Evolutionary conservation across 2,888 invertebrate genomes (phyloP).

Genomic region (Pollenia angustigena): DNA sequence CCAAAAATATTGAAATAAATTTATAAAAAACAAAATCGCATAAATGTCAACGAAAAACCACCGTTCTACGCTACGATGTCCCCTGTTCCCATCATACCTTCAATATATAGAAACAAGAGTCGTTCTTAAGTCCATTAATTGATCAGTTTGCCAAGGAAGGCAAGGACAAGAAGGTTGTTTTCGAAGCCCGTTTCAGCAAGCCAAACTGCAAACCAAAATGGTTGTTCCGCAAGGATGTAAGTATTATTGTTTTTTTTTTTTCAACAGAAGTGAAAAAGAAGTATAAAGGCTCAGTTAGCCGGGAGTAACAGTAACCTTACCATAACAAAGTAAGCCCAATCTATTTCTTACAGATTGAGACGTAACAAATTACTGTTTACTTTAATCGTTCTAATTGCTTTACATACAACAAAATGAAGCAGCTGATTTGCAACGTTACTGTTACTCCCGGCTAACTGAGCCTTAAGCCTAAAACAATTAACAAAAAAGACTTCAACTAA

Average conservation of each 20-base stretch:
- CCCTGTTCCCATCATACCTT: not conserved
- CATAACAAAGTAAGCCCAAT: too few relatives aligned
- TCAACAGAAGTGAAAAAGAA: too few relatives aligned
- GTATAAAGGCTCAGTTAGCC: too few relatives aligned
- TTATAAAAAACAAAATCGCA: conserved; percentile 56
- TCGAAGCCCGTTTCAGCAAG: conserved; percentile 98
- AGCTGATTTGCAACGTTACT: too few relatives aligned
- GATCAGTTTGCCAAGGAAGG: conserved; percentile 98
- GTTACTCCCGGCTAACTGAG: too few relatives aligned
- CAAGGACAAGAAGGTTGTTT: conserved; percentile 96
- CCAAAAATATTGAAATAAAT: conserved; percentile 53
- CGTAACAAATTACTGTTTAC: too few relatives aligned
- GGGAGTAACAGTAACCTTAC: too few relatives aligned
- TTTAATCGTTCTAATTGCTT: too few relatives aligned
- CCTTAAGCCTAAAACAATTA: too few relatives aligned
- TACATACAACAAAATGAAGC: too few relatives aligned
- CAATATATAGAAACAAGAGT: conserved; percentile 92
- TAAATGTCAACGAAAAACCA: conserved; percentile 73
- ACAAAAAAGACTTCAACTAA: too few relatives aligned
- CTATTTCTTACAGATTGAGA: too few relatives aligned
- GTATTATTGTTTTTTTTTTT: conserved; percentile 82
- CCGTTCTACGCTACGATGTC: conserved; percentile 1
- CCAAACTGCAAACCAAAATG: conserved; percentile 97
- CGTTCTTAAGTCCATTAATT: conserved; percentile 96
- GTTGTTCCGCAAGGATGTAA: conserved; percentile 96